These are phyloP conservation scores for Anniella stebbinsi DNA, from an alignment of 2,797 vertebrate genomes.

Conservation along the genomic window DNA sequence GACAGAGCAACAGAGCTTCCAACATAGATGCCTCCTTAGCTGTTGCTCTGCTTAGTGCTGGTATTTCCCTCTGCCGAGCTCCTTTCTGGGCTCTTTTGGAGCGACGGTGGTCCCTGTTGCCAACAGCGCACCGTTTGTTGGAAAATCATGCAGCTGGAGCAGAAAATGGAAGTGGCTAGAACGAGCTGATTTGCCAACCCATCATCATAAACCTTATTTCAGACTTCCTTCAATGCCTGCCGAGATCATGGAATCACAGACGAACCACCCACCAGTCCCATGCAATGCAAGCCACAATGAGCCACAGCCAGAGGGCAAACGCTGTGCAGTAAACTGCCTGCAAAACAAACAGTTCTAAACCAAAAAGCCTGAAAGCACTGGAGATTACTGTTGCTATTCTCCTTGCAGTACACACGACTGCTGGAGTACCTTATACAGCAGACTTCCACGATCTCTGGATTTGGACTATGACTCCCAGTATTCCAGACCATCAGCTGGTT, in stretches of 20 bases:
- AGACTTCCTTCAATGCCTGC: background rate
- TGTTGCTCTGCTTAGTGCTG: constrained; percentile 51
- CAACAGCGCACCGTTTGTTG: constrained; percentile 52
- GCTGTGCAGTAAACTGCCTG: background rate
- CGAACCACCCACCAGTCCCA: constrained; percentile 2
- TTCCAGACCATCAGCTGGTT: no score
- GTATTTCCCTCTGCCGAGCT: constrained; percentile 33
- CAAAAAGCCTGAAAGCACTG: constrained; percentile 17
- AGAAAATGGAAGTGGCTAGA: constrained; percentile 51
- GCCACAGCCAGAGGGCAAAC: background rate
- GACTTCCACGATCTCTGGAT: no score
- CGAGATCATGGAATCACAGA: constrained; percentile 1
- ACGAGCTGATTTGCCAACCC: constrained; percentile 25
- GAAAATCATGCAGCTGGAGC: constrained; percentile 40
- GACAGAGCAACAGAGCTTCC: constrained; percentile 54
- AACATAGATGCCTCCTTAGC: constrained; percentile 37
- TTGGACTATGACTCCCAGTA: no score
- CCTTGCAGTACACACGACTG: background rate
- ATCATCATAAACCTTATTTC: constrained; percentile 25
- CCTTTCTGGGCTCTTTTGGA: constrained; percentile 39
- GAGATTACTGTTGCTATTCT: background rate
- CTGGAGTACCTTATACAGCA: background rate
- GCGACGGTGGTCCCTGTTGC: constrained; percentile 41
- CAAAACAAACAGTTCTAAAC: constrained; percentile 18
- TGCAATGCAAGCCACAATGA: background rate